A percentile compares a stretch with the other conserved stretches of the same genome.
These are phyloP conservation scores for Drosophila oshimai DNA, from an alignment of 1,140 invertebrate genomes.

Conservation along the genomic window DNA sequence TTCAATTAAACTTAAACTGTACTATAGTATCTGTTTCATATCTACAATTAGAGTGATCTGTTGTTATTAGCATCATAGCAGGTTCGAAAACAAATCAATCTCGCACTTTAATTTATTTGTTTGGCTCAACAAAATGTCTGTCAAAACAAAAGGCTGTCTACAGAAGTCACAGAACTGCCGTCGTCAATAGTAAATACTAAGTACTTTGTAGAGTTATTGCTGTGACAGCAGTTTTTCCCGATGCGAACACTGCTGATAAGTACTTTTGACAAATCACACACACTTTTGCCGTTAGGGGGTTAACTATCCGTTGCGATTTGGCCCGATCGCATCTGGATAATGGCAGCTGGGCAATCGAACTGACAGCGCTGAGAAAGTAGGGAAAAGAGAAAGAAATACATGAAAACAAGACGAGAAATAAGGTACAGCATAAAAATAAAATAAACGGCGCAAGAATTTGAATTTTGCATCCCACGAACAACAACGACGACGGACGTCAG, in stretches of 20 bases:
- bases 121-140: constrained; percentile 5
- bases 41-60: not conserved
- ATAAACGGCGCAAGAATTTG: constrained; percentile 53
- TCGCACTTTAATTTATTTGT: not conserved
- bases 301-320: constrained; percentile 6
- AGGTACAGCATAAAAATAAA: constrained; percentile 71
- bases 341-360: constrained; percentile 41
- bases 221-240: constrained; percentile 6
- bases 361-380: constrained; percentile 21
- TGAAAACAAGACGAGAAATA: constrained; percentile 8
- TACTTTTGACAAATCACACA: not conserved
- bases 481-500: constrained; percentile 13
- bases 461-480: constrained; percentile 72
- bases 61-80: not conserved
- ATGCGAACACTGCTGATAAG: not conserved
- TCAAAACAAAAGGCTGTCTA: constrained; percentile 2
- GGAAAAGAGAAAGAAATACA: not conserved
- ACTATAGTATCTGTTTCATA: not conserved
- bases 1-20: not conserved
- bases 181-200: not conserved
- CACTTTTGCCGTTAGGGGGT: constrained; percentile 6
- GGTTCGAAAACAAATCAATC: not conserved
- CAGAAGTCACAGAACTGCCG: not conserved
- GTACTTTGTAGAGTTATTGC: not conserved
- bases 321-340: constrained; percentile 46